phyloP scores from a whole-genome alignment of 1,140 invertebrate species.

The Pachyrhynchus sulphureomaculatus region DNA sequence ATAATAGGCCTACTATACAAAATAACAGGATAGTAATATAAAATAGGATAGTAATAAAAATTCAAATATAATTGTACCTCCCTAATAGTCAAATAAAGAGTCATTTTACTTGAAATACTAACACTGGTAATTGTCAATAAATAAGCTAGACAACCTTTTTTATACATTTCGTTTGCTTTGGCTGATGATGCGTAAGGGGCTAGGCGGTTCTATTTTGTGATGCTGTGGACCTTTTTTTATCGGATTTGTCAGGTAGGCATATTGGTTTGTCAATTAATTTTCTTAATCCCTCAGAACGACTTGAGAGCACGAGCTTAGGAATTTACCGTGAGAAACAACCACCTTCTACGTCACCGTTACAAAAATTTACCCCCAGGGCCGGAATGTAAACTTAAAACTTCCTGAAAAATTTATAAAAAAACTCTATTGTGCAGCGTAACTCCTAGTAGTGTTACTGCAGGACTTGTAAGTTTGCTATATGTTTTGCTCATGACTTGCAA shows the following conservation, averaged over 20 bases:
- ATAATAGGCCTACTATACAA: too few relatives aligned
- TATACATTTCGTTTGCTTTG: conserved; percentile 27
- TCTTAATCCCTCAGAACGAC: conserved; percentile 30
- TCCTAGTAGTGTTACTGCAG: too few relatives aligned
- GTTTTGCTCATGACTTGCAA: too few relatives aligned
- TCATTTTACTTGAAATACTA: conserved; percentile 26
- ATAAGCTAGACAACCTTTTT: conserved; percentile 28
- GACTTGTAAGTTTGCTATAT: too few relatives aligned
- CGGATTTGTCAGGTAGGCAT: conserved; percentile 36
- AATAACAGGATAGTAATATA: too few relatives aligned
- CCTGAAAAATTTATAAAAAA: too few relatives aligned
- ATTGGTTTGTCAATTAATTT: conserved; percentile 37
- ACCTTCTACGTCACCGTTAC: conserved; percentile 7
- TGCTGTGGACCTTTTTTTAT: conserved; percentile 31
- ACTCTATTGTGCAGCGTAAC: too few relatives aligned
- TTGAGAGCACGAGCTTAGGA: conserved; percentile 33
- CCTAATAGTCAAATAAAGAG: too few relatives aligned
- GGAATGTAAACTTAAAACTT: too few relatives aligned
- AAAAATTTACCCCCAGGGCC: neutral
- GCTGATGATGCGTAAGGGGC: conserved; percentile 22
- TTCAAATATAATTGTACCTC: too few relatives aligned
- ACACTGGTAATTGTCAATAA: conserved; percentile 27
- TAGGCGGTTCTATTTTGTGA: conserved; percentile 27
- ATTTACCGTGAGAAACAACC: conserved; percentile 35
- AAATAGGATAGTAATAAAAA: too few relatives aligned